These are phyloP conservation scores for Rousettus leschenaultii DNA, from an alignment of 2,113 vertebrate species.

Conservation along the genomic window DNA sequence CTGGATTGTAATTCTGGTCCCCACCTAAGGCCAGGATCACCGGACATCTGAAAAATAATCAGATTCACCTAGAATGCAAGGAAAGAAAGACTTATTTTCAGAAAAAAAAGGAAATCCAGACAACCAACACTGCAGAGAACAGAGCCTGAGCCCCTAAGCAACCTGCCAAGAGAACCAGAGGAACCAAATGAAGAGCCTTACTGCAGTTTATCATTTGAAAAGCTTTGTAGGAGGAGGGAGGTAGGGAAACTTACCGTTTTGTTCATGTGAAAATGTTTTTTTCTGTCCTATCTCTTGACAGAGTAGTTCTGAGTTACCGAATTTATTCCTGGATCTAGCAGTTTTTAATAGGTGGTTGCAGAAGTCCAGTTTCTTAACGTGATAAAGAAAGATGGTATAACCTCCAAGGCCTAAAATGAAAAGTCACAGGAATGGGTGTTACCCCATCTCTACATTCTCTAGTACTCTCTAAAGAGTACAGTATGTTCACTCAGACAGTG, in stretches of 20 bases:
- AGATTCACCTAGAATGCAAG: conserved; percentile 63
- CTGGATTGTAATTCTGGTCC: conserved; percentile 70
- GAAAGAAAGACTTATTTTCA: conserved; percentile 56
- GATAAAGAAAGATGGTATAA: conserved; percentile 2
- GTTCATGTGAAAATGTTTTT: conserved; percentile 49
- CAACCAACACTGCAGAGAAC: conserved; percentile 72
- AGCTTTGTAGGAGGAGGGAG: conserved; percentile 67
- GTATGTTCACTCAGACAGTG: neutral
- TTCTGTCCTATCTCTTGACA: conserved; percentile 30
- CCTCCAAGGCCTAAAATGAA: neutral
- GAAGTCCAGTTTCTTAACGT: neutral
- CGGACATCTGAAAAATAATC: conserved; percentile 49
- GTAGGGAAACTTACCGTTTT: conserved; percentile 60
- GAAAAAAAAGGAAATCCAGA: conserved; percentile 73
- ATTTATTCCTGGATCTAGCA: neutral
- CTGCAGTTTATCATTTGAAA: conserved; percentile 75
- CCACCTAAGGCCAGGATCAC: conserved; percentile 57
- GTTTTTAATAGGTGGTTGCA: neutral
- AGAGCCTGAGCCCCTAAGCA: conserved; percentile 67
- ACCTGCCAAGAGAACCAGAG: conserved; percentile 59
- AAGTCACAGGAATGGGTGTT: neutral
- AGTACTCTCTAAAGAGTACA: neutral
- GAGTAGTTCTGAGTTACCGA: neutral
- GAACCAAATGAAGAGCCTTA: conserved; percentile 66
- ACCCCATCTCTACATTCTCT: neutral